Base-by-base conservation (phyloP, 2,888 invertebrate genomes). In the Diaphora mendica region DNA sequence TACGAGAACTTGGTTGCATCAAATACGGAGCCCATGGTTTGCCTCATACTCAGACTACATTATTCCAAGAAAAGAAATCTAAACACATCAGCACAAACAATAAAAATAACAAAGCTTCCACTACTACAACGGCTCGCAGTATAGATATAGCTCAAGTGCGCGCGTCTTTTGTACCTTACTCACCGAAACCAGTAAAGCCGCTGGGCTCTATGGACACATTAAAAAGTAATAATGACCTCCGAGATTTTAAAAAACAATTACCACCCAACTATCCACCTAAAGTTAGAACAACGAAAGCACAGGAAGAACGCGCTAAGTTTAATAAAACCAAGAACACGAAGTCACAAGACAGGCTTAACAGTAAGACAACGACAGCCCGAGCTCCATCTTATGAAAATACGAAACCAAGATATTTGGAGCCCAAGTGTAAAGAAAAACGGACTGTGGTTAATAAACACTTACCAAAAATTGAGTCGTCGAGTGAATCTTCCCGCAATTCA, bases 401-500 rank as follows among this genome's bases (percentile, higher is more conserved):
- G 81, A 96, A 97, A 78, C 96, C 97, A 1, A 94, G 97, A 35
- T 97, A 97, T 83, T 88, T 97, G 82, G 97, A 97, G 81, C 96
- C 97, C 4, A 94, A 96, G 39, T 30, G 70, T 3, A 91, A 87
- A 68, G 90, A 89, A 8, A 82, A 84, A 70, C 89, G 87, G 68
- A 77, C 89, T 80, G 82, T 90, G 33, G 79, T 91, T 3, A 94
- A 93, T 48, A 96, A 94, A 73, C 85, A 94, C 33, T 89, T 92
- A 33, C 93, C 95, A 64, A 95, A 94, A 78, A 93, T 96, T 87
- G 92, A 96, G 26, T 96, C 96, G 1, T 97, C 96, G 0, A 97
- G 96, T 68, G 97, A 97, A 83, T 97, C 97, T 0, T 97, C 97
- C 0, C 94, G 97, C 20, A 97, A 97, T 77, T 97, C 97, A 3